These are phyloP conservation scores for Conus betulinus DNA, from an alignment of 1,140 invertebrate species.

Conservation along the genomic window DNA sequence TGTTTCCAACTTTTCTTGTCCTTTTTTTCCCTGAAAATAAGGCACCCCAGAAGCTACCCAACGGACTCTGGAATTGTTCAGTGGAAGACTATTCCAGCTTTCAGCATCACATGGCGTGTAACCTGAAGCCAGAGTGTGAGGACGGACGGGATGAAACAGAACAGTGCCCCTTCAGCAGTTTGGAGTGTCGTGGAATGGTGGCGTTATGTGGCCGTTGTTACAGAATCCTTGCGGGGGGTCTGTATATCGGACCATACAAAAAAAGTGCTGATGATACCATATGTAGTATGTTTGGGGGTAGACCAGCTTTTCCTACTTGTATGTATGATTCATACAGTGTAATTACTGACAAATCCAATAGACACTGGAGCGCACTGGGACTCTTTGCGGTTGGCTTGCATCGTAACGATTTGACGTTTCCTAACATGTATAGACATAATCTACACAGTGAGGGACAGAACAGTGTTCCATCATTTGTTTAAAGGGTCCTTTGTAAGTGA, in stretches of 20 bases:
- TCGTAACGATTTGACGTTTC: not conserved
- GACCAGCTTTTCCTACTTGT: not conserved
- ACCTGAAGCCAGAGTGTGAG: not conserved
- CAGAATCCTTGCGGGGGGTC: not conserved
- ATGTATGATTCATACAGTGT: not conserved
- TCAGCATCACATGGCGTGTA: slow-evolving; percentile 5
- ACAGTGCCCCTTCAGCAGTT: slow-evolving; percentile 9
- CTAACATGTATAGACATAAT: not conserved
- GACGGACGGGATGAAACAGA: slow-evolving; percentile 1
- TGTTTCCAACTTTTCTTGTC: not conserved
- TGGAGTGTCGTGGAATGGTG: not conserved
- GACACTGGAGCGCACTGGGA: not conserved
- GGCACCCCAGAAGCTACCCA: not conserved
- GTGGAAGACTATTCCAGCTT: slow-evolving; percentile 1
- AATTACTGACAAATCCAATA: not conserved
- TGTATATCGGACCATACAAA: not conserved
- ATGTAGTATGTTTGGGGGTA: not conserved
- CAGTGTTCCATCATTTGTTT: not conserved
- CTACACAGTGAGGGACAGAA: not conserved
- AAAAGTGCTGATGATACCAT: not conserved
- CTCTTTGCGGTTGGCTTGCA: not conserved
- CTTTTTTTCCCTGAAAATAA: not conserved
- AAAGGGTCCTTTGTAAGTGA: not conserved
- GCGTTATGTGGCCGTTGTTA: not conserved
- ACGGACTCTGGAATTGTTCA: not conserved